phyloP scores from a whole-genome alignment of 2,888 invertebrate species.

The Lepidocyrtoides sp. region DNA sequence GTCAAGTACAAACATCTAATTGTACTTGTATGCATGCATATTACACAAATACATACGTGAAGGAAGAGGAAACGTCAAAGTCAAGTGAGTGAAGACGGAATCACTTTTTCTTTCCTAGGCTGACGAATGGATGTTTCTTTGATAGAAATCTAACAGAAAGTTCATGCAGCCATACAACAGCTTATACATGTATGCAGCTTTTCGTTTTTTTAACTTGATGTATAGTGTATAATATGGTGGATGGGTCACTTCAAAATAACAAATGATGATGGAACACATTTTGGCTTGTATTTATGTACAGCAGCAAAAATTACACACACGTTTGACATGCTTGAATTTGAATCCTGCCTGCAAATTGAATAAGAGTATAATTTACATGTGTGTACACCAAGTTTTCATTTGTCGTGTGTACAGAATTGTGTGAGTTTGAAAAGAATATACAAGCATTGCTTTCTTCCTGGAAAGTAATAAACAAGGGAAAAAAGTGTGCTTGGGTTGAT shows the following conservation, averaged over 20 bases:
- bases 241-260: constrained; percentile 52
- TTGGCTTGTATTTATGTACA: neutral
- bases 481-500: neutral
- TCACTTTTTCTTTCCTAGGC: constrained; percentile 56
- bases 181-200: neutral
- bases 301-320: neutral
- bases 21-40: neutral
- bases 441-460: neutral
- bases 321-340: constrained; percentile 53
- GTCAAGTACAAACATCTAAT: neutral
- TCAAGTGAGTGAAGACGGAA: constrained; percentile 43
- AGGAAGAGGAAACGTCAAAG: constrained; percentile 73
- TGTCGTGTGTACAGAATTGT: neutral
- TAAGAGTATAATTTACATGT: constrained; percentile 29
- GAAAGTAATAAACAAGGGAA: constrained; percentile 7
- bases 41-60: neutral
- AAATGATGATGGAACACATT: constrained; percentile 68
- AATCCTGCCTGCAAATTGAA: neutral
- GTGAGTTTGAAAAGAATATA: neutral
- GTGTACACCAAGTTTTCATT: constrained; percentile 25
- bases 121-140: constrained; percentile 27
- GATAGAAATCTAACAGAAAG: neutral
- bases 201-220: neutral
- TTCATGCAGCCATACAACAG: too few relatives aligned
- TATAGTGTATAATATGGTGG: too few relatives aligned